A percentile compares a stretch with the other conserved stretches of the same genome.
These are phyloP conservation scores for Enteromius radiatus DNA, from an alignment of 2,797 vertebrate species.

Conservation along the genomic window DNA sequence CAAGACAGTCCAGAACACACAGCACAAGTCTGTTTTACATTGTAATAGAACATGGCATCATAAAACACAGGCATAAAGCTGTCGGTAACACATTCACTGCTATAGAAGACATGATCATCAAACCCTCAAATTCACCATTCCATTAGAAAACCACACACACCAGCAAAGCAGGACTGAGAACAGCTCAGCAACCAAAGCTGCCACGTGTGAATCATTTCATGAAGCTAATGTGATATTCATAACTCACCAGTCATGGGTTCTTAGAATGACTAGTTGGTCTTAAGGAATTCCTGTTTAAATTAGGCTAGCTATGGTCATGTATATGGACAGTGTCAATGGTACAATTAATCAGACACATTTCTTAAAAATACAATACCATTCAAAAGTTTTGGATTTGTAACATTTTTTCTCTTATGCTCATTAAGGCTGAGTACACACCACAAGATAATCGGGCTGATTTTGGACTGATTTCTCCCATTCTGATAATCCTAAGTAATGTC, in stretches of 20 bases:
- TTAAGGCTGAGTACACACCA: not conserved
- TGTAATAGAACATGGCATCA: not conserved
- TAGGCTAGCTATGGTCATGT: not conserved
- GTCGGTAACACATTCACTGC: not conserved
- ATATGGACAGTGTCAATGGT: not conserved
- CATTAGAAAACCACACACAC: conserved; percentile 22
- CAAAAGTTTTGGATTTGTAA: not conserved
- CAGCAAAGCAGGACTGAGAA: not conserved
- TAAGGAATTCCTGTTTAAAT: not conserved
- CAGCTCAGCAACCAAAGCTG: conserved; percentile 1
- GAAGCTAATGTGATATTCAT: not conserved
- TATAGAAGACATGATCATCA: not conserved
- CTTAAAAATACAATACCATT: not conserved
- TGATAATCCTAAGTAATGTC: too few relatives aligned
- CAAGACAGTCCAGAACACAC: not conserved
- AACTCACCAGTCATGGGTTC: not conserved
- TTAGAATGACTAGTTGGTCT: not conserved
- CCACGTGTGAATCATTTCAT: not conserved
- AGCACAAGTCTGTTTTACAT: not conserved
- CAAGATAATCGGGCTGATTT: too few relatives aligned
- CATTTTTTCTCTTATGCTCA: not conserved
- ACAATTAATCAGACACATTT: not conserved
- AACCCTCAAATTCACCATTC: not conserved
- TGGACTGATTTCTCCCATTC: too few relatives aligned
- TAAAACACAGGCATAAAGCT: conserved; percentile 11